These are phyloP conservation scores for Mus spretus DNA, from an alignment of 2,797 vertebrate species.

Conservation along the genomic window DNA sequence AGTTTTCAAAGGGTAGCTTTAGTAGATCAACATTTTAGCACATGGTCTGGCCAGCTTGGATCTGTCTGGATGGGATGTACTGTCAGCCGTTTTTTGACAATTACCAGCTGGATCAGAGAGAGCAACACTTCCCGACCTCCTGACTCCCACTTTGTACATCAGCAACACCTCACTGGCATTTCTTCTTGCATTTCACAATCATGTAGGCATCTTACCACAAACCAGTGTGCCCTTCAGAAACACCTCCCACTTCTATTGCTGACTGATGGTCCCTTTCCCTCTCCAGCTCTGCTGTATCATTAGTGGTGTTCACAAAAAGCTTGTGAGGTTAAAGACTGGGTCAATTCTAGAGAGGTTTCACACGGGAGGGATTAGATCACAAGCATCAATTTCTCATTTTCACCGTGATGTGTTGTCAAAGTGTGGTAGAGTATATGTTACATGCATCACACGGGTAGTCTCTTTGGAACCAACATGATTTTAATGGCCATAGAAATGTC, in stretches of 20 bases:
- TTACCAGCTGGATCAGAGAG: not conserved
- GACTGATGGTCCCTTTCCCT: conserved; percentile 58
- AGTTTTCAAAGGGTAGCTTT: conserved; percentile 45
- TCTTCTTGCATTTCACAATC: conserved; percentile 58
- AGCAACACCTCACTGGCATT: not conserved
- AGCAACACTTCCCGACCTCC: not conserved
- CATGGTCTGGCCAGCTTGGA: conserved; percentile 27
- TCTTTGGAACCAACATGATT: not conserved
- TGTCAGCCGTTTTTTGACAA: conserved; percentile 3
- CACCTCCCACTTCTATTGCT: conserved; percentile 56
- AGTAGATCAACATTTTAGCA: conserved; percentile 58
- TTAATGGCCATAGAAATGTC: not conserved
- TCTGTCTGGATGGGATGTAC: not conserved
- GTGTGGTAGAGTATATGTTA: not conserved
- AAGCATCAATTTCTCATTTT: conserved; percentile 46
- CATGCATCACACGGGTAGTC: not conserved
- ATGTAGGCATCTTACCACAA: conserved; percentile 60
- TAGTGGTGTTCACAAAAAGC: conserved; percentile 64
- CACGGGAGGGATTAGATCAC: not conserved
- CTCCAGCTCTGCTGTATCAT: conserved; percentile 2
- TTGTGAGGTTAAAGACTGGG: not conserved
- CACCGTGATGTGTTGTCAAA: not conserved
- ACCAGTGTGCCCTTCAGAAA: not conserved
- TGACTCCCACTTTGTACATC: not conserved
- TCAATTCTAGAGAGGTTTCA: conserved; percentile 53